These are phyloP conservation scores for Apeltes quadracus DNA, from an alignment of 2,113 vertebrate genomes.

Conservation along the genomic window DNA sequence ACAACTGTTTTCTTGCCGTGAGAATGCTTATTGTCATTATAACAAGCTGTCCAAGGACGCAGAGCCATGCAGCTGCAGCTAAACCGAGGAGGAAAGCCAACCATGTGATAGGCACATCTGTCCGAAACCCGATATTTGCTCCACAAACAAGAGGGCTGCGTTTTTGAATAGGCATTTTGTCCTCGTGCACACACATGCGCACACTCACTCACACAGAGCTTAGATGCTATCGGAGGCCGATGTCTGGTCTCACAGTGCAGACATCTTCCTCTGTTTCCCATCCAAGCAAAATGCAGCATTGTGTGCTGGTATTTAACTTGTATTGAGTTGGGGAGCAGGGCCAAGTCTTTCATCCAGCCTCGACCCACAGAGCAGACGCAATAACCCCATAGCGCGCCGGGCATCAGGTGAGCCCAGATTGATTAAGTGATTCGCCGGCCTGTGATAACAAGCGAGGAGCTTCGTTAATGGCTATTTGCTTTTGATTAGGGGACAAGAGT, in stretches of 20 bases:
- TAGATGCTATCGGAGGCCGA: conserved; percentile 3
- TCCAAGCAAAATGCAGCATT: conserved; percentile 16
- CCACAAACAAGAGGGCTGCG: conserved; percentile 14
- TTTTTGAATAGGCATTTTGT: conserved; percentile 45
- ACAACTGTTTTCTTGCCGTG: neutral
- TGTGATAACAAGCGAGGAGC: conserved; percentile 62
- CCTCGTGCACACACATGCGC: conserved; percentile 2
- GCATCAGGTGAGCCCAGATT: conserved; percentile 57
- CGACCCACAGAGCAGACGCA: conserved; percentile 21
- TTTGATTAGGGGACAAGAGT: conserved; percentile 71
- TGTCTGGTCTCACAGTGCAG: conserved; percentile 15
- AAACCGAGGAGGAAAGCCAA: conserved; percentile 1
- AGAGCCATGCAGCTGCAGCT: neutral
- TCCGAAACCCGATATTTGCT: conserved; percentile 46
- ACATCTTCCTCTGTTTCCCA: conserved; percentile 23
- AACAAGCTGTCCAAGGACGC: neutral
- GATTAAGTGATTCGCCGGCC: conserved; percentile 60
- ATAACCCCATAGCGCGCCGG: conserved; percentile 31
- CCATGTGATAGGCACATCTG: conserved; percentile 62
- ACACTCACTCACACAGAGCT: neutral
- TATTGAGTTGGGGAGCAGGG: conserved; percentile 56
- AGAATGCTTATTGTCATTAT: neutral
- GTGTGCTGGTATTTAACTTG: conserved; percentile 40
- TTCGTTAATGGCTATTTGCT: conserved; percentile 71
- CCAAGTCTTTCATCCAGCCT: conserved; percentile 55